Evolutionary conservation across 1,140 invertebrate species (phyloP).

Genomic region (Drosophila ambigua): DNA sequence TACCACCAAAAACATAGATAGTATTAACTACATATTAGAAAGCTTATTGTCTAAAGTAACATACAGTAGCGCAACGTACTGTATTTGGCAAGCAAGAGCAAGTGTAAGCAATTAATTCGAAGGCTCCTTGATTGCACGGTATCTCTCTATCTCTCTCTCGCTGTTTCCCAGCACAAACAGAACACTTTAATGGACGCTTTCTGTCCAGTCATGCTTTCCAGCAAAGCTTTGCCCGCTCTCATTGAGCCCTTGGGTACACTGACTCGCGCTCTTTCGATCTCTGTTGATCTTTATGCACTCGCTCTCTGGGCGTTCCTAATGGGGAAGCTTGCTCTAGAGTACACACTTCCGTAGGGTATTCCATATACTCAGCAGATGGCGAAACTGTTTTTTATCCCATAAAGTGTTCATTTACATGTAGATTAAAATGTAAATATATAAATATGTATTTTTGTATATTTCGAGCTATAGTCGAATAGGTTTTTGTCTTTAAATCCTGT

Average conservation of each 20-base stretch:
- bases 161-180: constrained; percentile 1
- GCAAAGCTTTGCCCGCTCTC: constrained; percentile 21
- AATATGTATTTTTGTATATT: no score
- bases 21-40: no score
- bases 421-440: no score
- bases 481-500: no score
- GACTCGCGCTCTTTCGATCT: not conserved
- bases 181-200: constrained; percentile 7
- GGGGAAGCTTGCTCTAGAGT: not conserved
- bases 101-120: constrained; percentile 10
- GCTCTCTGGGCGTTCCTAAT: not conserved
- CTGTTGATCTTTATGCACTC: constrained; percentile 1
- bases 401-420: no score
- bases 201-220: constrained; percentile 19
- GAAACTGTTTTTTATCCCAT: no score
- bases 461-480: no score
- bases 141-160: not conserved
- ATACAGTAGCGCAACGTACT: no score
- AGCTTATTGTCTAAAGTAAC: no score
- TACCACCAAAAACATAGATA: no score
- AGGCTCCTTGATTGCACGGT: not conserved
- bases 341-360: no score
- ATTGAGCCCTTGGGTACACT: not conserved
- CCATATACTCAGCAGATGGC: no score
- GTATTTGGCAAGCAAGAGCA: not conserved